phyloP scores from a whole-genome alignment of 2,113 vertebrate species.

The Anthoscopus minutus region DNA sequence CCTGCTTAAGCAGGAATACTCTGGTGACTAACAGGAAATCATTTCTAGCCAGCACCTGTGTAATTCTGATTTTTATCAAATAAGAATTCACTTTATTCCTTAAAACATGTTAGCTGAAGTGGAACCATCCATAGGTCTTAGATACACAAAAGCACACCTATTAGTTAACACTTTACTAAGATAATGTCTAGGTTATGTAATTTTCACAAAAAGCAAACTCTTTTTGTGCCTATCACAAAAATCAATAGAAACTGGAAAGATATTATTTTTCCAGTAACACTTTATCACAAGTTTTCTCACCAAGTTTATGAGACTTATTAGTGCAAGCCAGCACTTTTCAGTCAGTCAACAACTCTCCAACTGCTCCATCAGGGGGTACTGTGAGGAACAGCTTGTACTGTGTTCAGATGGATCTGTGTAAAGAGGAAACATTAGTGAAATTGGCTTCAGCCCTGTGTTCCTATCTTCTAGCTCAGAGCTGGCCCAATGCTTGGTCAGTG shows the following conservation, averaged over 20 bases:
- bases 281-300: neutral
- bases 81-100: neutral
- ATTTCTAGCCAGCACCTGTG: neutral
- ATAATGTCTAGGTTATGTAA: neutral
- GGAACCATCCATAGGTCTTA: neutral
- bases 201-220: neutral
- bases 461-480: neutral
- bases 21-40: neutral
- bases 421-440: neutral
- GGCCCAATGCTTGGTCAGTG: neutral
- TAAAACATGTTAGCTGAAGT: neutral
- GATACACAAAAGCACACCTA: neutral
- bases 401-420: neutral
- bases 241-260: neutral
- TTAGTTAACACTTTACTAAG: neutral
- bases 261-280: neutral
- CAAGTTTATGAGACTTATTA: neutral
- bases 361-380: neutral
- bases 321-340: neutral
- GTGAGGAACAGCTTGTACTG: neutral
- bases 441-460: neutral
- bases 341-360: neutral
- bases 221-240: neutral
- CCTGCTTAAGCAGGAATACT: neutral
- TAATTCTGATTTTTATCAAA: neutral